Evolutionary conservation across 2,888 invertebrate genomes (phyloP).

Genomic region (Diloba caeruleocephala): DNA sequence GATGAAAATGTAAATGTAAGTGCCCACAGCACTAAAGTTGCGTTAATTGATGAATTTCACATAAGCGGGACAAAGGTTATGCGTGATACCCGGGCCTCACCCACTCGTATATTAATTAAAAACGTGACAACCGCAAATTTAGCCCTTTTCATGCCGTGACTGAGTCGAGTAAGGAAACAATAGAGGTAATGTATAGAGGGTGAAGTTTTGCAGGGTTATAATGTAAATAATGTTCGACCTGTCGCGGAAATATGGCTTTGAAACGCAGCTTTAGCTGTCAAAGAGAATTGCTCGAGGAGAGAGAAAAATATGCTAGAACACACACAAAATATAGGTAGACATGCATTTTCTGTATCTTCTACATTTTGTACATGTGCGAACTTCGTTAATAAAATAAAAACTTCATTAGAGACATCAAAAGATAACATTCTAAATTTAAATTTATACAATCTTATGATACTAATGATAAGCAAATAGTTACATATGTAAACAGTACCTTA

Average conservation of each 20-base stretch:
- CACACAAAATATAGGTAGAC: no score
- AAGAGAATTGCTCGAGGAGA: background rate
- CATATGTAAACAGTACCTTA: no score
- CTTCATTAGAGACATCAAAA: no score
- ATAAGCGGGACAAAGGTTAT: conserved; percentile 68
- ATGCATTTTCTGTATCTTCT: no score
- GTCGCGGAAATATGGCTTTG: conserved; percentile 17
- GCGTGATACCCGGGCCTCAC: conserved; percentile 68
- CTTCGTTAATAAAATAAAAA: no score
- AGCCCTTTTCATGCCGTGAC: conserved; percentile 76
- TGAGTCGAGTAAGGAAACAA: conserved; percentile 61
- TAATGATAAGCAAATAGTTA: no score
- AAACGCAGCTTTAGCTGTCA: background rate
- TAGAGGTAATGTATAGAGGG: conserved; percentile 45
- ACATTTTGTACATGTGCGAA: no score
- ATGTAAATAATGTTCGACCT: conserved; percentile 60
- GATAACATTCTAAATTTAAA: no score
- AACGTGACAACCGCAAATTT: conserved; percentile 82
- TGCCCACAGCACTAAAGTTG: conserved; percentile 55
- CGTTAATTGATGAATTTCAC: conserved; percentile 79
- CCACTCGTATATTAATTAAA: conserved; percentile 85
- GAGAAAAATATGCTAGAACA: no score
- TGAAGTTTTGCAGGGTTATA: conserved; percentile 61
- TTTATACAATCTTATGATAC: no score
- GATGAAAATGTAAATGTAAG: conserved; percentile 58